Evolutionary conservation across 2,113 vertebrate species (phyloP).

Genomic region (rat (Rattus norvegicus)): DNA sequence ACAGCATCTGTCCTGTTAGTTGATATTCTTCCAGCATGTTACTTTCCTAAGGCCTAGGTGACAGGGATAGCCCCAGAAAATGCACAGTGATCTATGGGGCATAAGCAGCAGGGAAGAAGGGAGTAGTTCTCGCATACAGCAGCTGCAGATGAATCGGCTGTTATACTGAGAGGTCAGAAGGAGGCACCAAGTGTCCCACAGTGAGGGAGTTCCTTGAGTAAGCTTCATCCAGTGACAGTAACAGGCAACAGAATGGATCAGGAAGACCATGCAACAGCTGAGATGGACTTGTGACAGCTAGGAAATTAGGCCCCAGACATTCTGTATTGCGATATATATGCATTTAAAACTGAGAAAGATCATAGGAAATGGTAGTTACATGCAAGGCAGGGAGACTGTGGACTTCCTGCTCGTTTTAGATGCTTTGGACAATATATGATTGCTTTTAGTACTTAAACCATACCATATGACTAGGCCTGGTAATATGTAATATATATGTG

Average conservation of each 20-base stretch:
- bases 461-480: neutral
- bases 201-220: neutral
- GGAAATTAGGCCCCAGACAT: neutral
- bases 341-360: neutral
- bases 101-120: neutral
- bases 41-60: neutral
- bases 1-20: neutral
- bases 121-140: fast-evolving
- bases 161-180: neutral
- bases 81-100: neutral
- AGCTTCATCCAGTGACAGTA: neutral
- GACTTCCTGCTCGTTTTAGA: neutral
- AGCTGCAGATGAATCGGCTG: neutral
- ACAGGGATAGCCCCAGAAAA: neutral
- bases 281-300: neutral
- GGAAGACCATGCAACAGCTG: neutral
- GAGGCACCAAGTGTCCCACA: neutral
- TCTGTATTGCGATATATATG: neutral
- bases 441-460: conserved; percentile 11
- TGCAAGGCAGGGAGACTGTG: neutral
- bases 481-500: neutral
- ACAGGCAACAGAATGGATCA: neutral
- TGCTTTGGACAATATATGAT: neutral
- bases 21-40: neutral
- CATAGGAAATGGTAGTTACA: neutral